Conservation (phyloP, 2,113 vertebrate genomes). For the Neolamprologus caudopunctatus region DNA sequence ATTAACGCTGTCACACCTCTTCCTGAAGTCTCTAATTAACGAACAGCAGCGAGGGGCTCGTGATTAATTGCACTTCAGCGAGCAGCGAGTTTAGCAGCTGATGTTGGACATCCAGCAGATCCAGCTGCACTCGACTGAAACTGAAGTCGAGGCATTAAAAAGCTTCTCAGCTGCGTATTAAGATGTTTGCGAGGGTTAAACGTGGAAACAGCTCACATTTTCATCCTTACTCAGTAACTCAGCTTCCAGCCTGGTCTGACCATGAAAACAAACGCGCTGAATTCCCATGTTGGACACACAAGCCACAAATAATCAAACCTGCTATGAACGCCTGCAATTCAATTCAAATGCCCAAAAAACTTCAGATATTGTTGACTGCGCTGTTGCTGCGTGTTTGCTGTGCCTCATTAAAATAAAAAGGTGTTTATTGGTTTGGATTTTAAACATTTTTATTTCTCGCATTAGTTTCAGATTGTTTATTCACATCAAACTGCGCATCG, state of each 20-base stretch:
- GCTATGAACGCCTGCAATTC: accelerated
- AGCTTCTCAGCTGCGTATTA: not conserved
- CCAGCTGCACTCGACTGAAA: not conserved
- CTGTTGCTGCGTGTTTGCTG: accelerated
- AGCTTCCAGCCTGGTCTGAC: accelerated
- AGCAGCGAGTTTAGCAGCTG: not conserved
- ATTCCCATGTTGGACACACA: accelerated
- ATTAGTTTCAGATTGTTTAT: not conserved
- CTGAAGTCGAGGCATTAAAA: not conserved
- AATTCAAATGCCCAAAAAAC: not conserved
- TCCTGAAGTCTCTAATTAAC: slow-evolving; percentile 38
- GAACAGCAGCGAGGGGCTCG: not conserved
- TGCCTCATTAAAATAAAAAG: accelerated
- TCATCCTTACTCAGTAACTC: not conserved
- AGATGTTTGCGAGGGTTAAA: not conserved
- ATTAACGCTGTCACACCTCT: slow-evolving; percentile 31
- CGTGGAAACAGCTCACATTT: not conserved
- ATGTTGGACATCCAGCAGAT: not conserved
- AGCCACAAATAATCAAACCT: not conserved
- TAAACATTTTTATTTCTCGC: not conserved
- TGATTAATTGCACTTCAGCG: slow-evolving; percentile 53
- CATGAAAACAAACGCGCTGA: not conserved
- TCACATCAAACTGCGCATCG: not conserved
- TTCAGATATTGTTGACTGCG: accelerated
- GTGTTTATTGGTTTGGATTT: accelerated